Percentiles rank a stretch among this genome's conserved stretches.
Conservation (phyloP, 2,113 vertebrate genomes). For the Theropithecus gelada region DNA sequence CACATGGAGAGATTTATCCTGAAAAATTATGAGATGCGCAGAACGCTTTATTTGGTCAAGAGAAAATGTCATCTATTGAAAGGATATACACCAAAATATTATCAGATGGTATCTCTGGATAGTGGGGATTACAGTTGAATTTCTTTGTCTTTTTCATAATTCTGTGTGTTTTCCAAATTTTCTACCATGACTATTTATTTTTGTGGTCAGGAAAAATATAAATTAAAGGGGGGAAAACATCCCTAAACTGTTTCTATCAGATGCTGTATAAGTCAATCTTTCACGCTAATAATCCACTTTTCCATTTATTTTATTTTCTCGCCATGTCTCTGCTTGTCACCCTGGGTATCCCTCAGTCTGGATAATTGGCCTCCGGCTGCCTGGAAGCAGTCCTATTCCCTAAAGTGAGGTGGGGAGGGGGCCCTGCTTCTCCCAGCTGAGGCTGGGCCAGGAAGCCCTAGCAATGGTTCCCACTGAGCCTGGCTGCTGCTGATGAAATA, state of each 20-base stretch:
- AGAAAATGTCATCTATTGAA: background rate
- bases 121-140: background rate
- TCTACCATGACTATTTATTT: background rate
- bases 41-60: background rate
- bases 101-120: background rate
- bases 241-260: background rate
- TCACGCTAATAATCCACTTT: background rate
- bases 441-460: background rate
- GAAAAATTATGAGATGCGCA: background rate
- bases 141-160: background rate
- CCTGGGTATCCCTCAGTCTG: background rate
- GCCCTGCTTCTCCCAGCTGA: background rate
- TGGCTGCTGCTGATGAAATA: background rate
- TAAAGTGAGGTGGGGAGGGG: background rate
- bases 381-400: background rate
- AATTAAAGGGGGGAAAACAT: background rate
- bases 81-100: background rate
- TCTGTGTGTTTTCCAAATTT: background rate
- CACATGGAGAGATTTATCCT: background rate
- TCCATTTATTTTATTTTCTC: background rate
- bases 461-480: background rate
- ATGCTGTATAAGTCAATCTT: background rate
- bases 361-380: background rate
- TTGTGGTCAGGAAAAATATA: background rate
- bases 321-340: background rate